phyloP scores from a whole-genome alignment of 2,888 invertebrate genomes.

The Drosophila cracens region DNA sequence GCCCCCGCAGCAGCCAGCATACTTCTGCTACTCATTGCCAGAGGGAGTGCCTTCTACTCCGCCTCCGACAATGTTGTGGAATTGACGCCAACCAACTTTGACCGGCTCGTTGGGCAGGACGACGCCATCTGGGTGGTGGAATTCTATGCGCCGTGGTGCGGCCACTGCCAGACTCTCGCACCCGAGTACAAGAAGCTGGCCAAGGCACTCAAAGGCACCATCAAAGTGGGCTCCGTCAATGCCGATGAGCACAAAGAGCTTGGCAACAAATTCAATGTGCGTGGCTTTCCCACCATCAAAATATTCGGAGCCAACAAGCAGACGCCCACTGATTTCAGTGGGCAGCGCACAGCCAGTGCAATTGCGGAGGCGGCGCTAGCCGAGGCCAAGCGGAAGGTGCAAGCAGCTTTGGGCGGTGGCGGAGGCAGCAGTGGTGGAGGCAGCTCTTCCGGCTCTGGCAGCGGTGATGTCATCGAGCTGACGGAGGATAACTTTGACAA shows the following conservation, averaged over 20 bases:
- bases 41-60: constrained; percentile 87
- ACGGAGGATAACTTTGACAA: constrained; percentile 98
- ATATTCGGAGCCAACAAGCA: constrained; percentile 94
- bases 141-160: constrained; percentile 95
- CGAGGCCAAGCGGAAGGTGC: constrained; percentile 91
- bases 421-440: constrained; percentile 62
- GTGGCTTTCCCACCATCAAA: constrained; percentile 98
- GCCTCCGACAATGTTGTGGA: constrained; percentile 92
- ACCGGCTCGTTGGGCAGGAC: constrained; percentile 91
- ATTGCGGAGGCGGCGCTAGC: constrained; percentile 94
- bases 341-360: constrained; percentile 93
- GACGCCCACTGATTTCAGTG: constrained; percentile 93
- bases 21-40: constrained; percentile 55
- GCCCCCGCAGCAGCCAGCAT: constrained; percentile 42
- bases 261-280: constrained; percentile 91
- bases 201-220: constrained; percentile 95
- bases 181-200: constrained; percentile 98
- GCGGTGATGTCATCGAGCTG: constrained; percentile 91
- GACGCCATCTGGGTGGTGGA: constrained; percentile 98
- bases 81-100: constrained; percentile 94
- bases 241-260: constrained; percentile 95
- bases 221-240: constrained; percentile 97
- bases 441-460: constrained; percentile 51
- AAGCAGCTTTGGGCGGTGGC: constrained; percentile 88
- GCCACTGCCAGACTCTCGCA: constrained; percentile 94